Conservation (phyloP, 2,888 invertebrate genomes). For the Cosmia trapezina region DNA sequence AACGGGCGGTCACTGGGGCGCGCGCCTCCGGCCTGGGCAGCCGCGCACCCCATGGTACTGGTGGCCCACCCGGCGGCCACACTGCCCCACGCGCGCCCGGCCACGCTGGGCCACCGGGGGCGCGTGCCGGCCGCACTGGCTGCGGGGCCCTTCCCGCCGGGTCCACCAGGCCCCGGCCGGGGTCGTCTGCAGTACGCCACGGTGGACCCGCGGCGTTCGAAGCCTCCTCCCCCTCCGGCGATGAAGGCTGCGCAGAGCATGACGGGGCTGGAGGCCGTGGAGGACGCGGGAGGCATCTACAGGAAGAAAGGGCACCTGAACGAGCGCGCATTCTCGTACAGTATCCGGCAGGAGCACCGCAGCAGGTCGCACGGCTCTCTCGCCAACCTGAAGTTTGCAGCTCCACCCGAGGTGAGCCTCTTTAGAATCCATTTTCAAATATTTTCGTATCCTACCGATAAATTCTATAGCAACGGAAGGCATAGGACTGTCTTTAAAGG, state of each 20-base stretch:
- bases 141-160: constrained; percentile 84
- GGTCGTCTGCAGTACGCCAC: constrained; percentile 91
- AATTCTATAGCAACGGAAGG: background rate
- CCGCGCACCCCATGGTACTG: constrained; percentile 87
- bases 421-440: constrained; percentile 2
- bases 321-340: constrained; percentile 98
- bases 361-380: constrained; percentile 97
- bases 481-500: constrained; percentile 11
- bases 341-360: constrained; percentile 97
- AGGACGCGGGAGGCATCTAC: constrained; percentile 94
- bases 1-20: constrained; percentile 85
- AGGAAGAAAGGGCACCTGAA: constrained; percentile 97
- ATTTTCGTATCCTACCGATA: constrained; percentile 9
- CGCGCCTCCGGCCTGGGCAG: constrained; percentile 86
- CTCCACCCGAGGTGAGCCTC: constrained; percentile 91
- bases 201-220: constrained; percentile 91
- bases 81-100: constrained; percentile 85
- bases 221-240: constrained; percentile 91
- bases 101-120: constrained; percentile 90
- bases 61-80: constrained; percentile 87
- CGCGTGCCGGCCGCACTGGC: constrained; percentile 91
- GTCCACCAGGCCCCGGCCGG: constrained; percentile 79
- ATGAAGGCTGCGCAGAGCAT: constrained; percentile 92
- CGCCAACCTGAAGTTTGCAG: constrained; percentile 97
- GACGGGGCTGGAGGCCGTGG: constrained; percentile 92